Evolutionary conservation across 2,797 vertebrate species (phyloP), one percentile per base, ranked within the genome.

Genomic region (Morus bassanus): DNA sequence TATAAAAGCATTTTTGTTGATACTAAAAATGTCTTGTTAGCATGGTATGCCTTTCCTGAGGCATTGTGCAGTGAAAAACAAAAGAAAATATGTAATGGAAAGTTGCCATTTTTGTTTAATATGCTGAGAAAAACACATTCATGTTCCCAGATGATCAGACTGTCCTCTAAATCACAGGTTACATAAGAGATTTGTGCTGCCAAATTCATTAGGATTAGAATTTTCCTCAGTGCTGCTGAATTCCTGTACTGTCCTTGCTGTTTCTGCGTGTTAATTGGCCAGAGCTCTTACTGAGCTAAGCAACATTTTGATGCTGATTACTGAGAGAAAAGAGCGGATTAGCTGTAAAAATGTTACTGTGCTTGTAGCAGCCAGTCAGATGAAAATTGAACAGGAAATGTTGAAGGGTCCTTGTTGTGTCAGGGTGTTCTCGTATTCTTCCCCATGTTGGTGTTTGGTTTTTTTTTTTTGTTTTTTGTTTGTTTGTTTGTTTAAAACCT

Each of bases 141-240:
- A 39, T 77, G 78, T 88, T 94, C 31, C 81, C 81, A 84, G 86
- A 91, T 80, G 85, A 89, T 83, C 57, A 81, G 37, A 18, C 57
- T 90, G 67, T 92, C 80, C 91, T 95, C 74, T 91, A 79, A 82
- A 85, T 85, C 33, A 53, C 64, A 74, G 46, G 73, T 97, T 97
- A 84, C 7, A 0, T 89, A 96, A 97, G 56, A 85, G 75, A 69
- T 63, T 74, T 89, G n/a, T 80, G 54, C 54, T 91, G 85, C 89
- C 93, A 88, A 13, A 90, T 75, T 80, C 78, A 89, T 61, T 56
- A 82, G 75, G 68, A 91, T 95, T 95, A 89, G 78, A 90, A 53
- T 90, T 93, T 94, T 95, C 64, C 81, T 85, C 1, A 1, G n/a
- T 79, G 21, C 30, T 64, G 48, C 88, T 95, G 77, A 93, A 76